These are phyloP conservation scores for Ginglymostoma cirratum DNA, from an alignment of 2,113 vertebrate genomes.

Conservation along the genomic window DNA sequence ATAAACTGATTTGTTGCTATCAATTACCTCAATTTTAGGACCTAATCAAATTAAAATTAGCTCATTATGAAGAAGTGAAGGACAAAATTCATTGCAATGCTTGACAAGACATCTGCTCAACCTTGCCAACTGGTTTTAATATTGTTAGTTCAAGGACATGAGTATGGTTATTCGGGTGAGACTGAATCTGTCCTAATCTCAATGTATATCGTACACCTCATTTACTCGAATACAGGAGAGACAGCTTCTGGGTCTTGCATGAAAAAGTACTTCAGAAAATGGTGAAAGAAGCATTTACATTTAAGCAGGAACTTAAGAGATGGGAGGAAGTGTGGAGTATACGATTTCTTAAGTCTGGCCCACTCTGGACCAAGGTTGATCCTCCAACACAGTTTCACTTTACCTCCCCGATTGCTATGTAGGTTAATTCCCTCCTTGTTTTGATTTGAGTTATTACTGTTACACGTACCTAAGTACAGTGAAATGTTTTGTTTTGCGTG, in stretches of 20 bases:
- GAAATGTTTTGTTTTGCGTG: no score
- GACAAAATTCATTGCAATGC: slow-evolving; percentile 7
- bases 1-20: slow-evolving; percentile 30
- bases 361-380: not conserved
- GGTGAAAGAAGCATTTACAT: not conserved
- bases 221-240: not conserved
- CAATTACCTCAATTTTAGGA: slow-evolving; percentile 6
- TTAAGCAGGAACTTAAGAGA: not conserved
- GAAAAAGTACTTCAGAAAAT: not conserved
- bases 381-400: not conserved
- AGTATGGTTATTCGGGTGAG: not conserved
- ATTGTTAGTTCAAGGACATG: not conserved
- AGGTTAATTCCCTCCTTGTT: not conserved
- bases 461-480: no score
- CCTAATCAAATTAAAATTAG: slow-evolving; percentile 26
- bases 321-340: not conserved
- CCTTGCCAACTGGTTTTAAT: not conserved
- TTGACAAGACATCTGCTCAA: slow-evolving; percentile 20
- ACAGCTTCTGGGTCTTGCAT: not conserved
- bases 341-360: not conserved
- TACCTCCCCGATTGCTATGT: not conserved
- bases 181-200: not conserved
- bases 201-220: not conserved
- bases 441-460: no score
- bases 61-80: slow-evolving; percentile 25